These are phyloP conservation scores for Ceriagrion tenellum DNA, from an alignment of 2,888 invertebrate species.

Conservation along the genomic window DNA sequence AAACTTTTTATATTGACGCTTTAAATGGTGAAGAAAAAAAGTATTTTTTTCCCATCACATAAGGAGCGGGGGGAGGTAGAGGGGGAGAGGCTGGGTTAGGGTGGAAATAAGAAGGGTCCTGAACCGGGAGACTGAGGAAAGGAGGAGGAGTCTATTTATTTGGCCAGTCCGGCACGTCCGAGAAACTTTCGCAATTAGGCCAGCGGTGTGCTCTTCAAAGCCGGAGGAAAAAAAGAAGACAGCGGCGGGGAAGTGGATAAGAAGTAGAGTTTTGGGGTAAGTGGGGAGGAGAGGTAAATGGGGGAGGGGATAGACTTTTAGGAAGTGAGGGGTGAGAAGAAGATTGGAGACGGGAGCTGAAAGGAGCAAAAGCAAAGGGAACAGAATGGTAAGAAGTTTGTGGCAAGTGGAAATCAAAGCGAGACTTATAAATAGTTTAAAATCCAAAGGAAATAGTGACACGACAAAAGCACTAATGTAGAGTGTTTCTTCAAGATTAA, in stretches of 20 bases:
- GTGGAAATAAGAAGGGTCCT: background rate
- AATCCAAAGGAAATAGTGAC: background rate
- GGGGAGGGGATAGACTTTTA: background rate
- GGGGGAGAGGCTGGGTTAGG: background rate
- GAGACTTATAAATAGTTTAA: background rate
- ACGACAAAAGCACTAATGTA: no score
- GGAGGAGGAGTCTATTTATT: slow-evolving; percentile 53
- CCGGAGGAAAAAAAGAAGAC: background rate
- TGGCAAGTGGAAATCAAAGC: background rate
- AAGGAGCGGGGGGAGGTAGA: background rate
- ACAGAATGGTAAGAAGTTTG: background rate
- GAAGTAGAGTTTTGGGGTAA: background rate
- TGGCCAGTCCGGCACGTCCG: slow-evolving; percentile 63
- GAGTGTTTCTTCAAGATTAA: no score
- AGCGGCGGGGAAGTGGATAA: background rate
- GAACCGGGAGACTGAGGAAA: background rate
- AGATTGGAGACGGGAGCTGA: background rate
- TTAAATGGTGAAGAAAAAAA: no score
- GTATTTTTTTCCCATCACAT: no score
- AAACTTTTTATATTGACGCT: no score
- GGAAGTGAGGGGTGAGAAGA: background rate
- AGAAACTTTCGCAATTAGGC: slow-evolving; percentile 62
- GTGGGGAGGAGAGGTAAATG: background rate
- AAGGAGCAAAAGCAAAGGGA: background rate
- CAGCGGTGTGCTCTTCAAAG: slow-evolving; percentile 56